Evolutionary conservation across 2,113 vertebrate species (phyloP), one percentile per base, ranked within the genome.

Genomic region (Erpornis zantholeuca): DNA sequence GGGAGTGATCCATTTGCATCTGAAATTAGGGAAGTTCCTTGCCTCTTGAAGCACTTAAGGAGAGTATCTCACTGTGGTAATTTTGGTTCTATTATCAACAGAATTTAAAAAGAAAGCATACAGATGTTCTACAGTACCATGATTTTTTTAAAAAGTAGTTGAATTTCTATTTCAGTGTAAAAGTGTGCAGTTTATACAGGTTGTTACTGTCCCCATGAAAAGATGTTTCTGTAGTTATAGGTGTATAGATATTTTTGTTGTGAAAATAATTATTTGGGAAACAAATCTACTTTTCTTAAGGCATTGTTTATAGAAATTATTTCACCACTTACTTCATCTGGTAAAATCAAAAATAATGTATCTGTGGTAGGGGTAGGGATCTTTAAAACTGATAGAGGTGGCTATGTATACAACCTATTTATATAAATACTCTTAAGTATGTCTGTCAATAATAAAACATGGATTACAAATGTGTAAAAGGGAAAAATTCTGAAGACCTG

Each of bases 341-440:
- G 94, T 97, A 97, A 97, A 98, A 96, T 85, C 7, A 88, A 87
- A 82, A 97, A 85, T 90, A 94, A 87, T 88, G 68, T 90, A 88
- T 96, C 95, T 97, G 96, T 96, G 93, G 95, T 97, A 93, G 96
- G 89, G 96, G 71, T 98, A 97, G 97, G 96, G 97, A 94, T 90
- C 96, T 96, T 93, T 86, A 83, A 93, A 94, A 87, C 90, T 91
- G 83, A 80, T 97, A 96, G 95, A 97, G 57, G 89, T 97, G 95
- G 78, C 94, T 97, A 69, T 97, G 92, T 96, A 89, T 96, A 95
- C 95, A 97, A 89, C 90, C 64, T 98, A 97, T 98, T 98, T 98
- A 97, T 98, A 97, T 96, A 90, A 96, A 94, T 86, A 85, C 86
- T 96, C 96, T 87, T 68, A 89, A 92, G 85, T 97, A 90, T 97